Base-by-base conservation (phyloP, 2,797 vertebrate species). In the Galago senegalensis region DNA sequence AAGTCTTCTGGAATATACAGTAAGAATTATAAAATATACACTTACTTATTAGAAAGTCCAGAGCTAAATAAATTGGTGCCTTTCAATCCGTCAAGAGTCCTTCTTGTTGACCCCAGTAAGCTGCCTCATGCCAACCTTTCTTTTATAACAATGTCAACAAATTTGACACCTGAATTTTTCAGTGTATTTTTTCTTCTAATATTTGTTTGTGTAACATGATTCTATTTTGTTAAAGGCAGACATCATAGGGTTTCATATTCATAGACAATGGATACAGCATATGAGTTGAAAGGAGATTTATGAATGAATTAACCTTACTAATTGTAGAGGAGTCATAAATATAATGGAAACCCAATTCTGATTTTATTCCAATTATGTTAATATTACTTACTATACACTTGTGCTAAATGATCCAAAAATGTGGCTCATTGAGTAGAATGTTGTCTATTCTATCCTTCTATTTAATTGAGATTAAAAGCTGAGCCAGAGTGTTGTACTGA, bases 131-230 rank as follows among this genome's bases (percentile, higher is more conserved):
- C 37, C n/a, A 86, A 17, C 10, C 0, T 93, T 91, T 80, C 14
- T 34, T 95, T 93, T 67, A 61, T 83, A 94, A 87, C 18, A 93
- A 85, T 69, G 37, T 58, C 34, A 85, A 76, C n/a, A 82, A 56
- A 60, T 65, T 83, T 93, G 87, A 89, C 31, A 83, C 27, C 72
- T 65, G 2, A 37, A 46, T 67, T 96, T 83, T 77, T 86, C 16
- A 53, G 16, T 43, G 8, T 82, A 34, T 43, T 79, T 12, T 46
- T 75, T 53, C 3, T 65, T 67, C 25, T 37, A 73, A 79, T 84
- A 7, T 89, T 90, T 31, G 34, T 86, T 49, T 80, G 63, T 49
- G 29, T 84, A 37, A 31, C 7, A 40, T 14, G 7, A 73, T 88
- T 63, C 37, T 89, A n/a, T 60, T 69, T 37, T 46, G 17, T 63